phyloP scores from a whole-genome alignment of 2,797 vertebrate genomes.

The Ficedula albicollis region DNA sequence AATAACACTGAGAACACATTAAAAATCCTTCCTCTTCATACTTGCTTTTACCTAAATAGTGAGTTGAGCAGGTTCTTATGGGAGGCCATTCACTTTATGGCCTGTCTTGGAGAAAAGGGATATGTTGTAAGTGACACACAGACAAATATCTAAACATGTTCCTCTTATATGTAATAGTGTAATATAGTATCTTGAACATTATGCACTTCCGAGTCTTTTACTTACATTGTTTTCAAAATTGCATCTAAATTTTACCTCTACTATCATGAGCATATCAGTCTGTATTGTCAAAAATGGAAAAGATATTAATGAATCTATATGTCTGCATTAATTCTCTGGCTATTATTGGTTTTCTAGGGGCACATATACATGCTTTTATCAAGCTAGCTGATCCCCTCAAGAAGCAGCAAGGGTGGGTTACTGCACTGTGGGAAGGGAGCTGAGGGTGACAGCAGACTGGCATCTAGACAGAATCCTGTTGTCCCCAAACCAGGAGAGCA shows the following conservation, averaged over 20 bases:
- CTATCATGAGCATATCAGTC: neutral
- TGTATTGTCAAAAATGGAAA: neutral
- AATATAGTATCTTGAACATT: neutral
- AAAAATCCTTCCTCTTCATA: neutral
- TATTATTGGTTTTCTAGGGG: neutral
- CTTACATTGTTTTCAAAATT: neutral
- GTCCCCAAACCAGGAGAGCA: neutral
- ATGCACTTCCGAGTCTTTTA: neutral
- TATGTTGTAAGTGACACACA: neutral
- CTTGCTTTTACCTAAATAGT: neutral
- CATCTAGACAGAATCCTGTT: neutral
- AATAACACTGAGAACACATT: neutral
- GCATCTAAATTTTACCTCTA: neutral
- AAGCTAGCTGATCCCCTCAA: fast-evolving
- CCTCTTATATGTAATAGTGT: neutral
- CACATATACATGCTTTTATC: neutral
- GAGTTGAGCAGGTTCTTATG: neutral
- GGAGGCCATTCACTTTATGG: neutral
- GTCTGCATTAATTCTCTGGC: neutral
- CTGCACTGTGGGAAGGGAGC: neutral
- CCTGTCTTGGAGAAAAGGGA: neutral
- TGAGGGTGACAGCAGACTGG: neutral
- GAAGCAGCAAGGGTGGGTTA: neutral
- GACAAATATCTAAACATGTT: neutral
- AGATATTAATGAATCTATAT: neutral